Conservation (phyloP, 2,113 vertebrate species). For the Hippocampus barbouri region DNA sequence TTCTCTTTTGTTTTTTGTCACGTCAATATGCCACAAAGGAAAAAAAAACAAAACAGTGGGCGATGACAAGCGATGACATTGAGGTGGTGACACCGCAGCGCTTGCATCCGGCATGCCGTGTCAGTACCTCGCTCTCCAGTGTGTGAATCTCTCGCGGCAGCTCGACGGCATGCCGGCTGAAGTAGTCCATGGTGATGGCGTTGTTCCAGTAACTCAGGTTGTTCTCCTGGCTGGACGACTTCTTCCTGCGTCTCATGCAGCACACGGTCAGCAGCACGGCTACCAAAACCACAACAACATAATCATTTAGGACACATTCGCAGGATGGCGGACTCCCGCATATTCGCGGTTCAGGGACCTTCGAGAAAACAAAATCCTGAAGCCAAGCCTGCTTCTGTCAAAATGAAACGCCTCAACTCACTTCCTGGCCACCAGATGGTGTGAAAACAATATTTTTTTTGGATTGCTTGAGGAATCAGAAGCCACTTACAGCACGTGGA, state of each 20-base stretch:
- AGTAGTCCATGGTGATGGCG: conserved; percentile 99
- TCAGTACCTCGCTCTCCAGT: conserved; percentile 87
- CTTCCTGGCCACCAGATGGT: no score
- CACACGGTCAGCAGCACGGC: conserved; percentile 94
- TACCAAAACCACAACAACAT: conserved; percentile 43
- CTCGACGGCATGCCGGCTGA: conserved; percentile 93
- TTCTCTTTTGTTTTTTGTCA: no score
- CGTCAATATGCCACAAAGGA: no score
- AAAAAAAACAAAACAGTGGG: no score
- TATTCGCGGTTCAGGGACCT: no score
- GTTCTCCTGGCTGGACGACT: conserved; percentile 91
- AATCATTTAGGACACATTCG: no score
- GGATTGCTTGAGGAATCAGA: background rate
- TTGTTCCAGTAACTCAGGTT: conserved; percentile 99
- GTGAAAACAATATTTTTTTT: background rate
- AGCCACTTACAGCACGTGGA: conserved; percentile 90
- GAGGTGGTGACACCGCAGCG: no score
- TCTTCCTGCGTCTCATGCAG: conserved; percentile 94
- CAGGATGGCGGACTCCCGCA: no score
- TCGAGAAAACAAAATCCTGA: no score
- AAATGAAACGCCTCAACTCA: background rate
- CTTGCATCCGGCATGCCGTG: no score
- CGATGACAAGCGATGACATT: no score
- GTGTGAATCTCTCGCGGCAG: conserved; percentile 93
- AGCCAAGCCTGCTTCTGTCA: no score